Evolutionary conservation across 2,888 invertebrate genomes (phyloP), one percentile per base, ranked within the genome.

Genomic region (Synergus laeviventris): DNA sequence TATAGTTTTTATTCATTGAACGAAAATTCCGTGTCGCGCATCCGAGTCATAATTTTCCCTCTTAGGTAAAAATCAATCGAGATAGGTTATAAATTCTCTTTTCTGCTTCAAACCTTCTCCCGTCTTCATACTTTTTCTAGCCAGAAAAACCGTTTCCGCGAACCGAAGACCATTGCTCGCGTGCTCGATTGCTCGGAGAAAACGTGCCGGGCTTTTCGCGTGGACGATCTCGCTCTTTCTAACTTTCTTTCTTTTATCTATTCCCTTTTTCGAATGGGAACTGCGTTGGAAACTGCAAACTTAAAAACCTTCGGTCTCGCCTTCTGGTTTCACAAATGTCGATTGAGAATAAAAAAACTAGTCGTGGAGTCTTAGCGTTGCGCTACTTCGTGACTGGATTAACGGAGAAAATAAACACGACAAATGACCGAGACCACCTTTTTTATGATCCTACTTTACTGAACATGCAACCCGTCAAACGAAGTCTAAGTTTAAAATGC

Each of bases 201-300:
- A 74, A 74, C 74, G 74, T 74, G 74, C 38, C 38, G 36, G 59
- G 56, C 74, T 74, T 60, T 60, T 70, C 49, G 70, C 49, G 70
- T n/a, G 31, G 49, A 31, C 49, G 49, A 70, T 70, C 70, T 31
- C 49, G 42, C 31, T 70, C 66, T 66, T 70, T 49, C 49, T 70
- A 70, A 70, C 70, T 49, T 70, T 70, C 66, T 70, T 24, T 49
- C 18, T 42, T 66, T 42, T 45, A 45, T 49, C 49, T 49, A 70
- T 70, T 49, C 11, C 36, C 18, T 74, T 59, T 59, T 59, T 21
- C 59, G 14, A 59, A 39, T 59, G 21, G 21, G 12, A 74, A 59
- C 60, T 38, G 54, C 49, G 21, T 16, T 73, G 31, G 38, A 54
- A 73, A 14, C 54, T 38, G 42, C 21, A 62, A 64, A 64, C 39